Evolutionary conservation across 2,797 vertebrate genomes (phyloP).

Genomic region (Odontamblyopus rebecca): DNA sequence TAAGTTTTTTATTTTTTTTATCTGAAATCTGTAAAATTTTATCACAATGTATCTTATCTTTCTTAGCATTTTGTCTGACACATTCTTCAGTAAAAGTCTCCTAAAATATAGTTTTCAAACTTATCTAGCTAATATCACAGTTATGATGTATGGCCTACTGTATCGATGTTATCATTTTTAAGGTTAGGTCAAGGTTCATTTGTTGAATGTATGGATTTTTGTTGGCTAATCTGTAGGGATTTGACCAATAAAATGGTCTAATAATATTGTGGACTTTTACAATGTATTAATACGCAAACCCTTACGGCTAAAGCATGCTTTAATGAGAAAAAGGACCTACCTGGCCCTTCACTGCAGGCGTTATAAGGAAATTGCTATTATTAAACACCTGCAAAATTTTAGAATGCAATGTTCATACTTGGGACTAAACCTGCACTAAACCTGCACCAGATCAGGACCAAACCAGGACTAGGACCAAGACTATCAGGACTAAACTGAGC

Average conservation of each 20-base stretch:
- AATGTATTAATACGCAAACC: neutral
- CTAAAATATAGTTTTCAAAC: neutral
- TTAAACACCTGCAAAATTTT: too few relatives aligned
- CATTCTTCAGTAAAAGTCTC: neutral
- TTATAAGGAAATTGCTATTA: too few relatives aligned
- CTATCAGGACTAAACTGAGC: neutral
- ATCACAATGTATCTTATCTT: neutral
- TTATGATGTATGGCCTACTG: neutral
- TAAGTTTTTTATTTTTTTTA: neutral
- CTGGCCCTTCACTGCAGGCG: too few relatives aligned
- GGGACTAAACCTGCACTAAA: neutral
- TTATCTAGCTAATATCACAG: neutral
- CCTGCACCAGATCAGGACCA: neutral
- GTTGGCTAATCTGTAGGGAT: neutral
- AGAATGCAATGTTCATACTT: neutral
- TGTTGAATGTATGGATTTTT: neutral
- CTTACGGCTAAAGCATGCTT: neutral
- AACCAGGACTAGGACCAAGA: neutral
- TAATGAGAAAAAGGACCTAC: neutral
- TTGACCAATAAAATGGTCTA: neutral
- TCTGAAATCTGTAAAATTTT: neutral
- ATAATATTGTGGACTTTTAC: neutral
- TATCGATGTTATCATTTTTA: neutral
- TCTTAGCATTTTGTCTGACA: neutral
- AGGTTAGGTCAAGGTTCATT: neutral